Evolutionary conservation across 1,140 invertebrate species (phyloP).

Genomic region (Euwallacea fornicatus): DNA sequence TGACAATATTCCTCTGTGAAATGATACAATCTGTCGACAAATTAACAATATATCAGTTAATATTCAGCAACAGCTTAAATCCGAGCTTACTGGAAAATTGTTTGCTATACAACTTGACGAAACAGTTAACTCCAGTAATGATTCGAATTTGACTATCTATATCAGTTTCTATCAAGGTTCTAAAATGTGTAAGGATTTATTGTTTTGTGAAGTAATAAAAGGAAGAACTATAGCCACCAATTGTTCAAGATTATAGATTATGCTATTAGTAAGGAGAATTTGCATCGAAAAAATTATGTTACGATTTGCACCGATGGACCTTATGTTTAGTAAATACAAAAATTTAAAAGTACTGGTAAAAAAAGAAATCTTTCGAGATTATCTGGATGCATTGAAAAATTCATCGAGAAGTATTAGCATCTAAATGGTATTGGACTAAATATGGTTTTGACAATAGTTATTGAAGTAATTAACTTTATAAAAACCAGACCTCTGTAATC

Average conservation of each 20-base stretch:
- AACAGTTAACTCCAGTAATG: slow-evolving; percentile 13
- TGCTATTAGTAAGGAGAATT: slow-evolving; percentile 34
- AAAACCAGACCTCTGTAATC: slow-evolving; percentile 28
- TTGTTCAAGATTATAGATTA: slow-evolving; percentile 45
- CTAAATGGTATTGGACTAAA: slow-evolving; percentile 22
- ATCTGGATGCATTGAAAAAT: slow-evolving; percentile 33
- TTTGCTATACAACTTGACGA: slow-evolving; percentile 20
- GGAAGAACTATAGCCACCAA: slow-evolving; percentile 28
- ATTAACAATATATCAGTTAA: slow-evolving; percentile 27
- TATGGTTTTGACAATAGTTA: slow-evolving; percentile 19
- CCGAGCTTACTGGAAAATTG: neutral
- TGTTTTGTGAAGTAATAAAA: slow-evolving; percentile 21
- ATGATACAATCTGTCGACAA: slow-evolving; percentile 35
- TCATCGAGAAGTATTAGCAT: slow-evolving; percentile 22
- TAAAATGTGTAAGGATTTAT: slow-evolving; percentile 34
- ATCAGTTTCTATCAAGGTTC: slow-evolving; percentile 36
- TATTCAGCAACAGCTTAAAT: slow-evolving; percentile 25
- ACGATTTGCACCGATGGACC: slow-evolving; percentile 52
- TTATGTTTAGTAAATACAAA: slow-evolving; percentile 41
- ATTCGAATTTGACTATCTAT: slow-evolving; percentile 27
- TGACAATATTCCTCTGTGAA: neutral
- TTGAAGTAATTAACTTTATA: slow-evolving; percentile 38
- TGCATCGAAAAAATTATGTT: slow-evolving; percentile 43
- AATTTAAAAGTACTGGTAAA: slow-evolving; percentile 10
- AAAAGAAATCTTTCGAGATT: slow-evolving; percentile 45